Evolutionary conservation across 2,888 invertebrate species (phyloP).

Genomic region (Cremastobaeus sp.): DNA sequence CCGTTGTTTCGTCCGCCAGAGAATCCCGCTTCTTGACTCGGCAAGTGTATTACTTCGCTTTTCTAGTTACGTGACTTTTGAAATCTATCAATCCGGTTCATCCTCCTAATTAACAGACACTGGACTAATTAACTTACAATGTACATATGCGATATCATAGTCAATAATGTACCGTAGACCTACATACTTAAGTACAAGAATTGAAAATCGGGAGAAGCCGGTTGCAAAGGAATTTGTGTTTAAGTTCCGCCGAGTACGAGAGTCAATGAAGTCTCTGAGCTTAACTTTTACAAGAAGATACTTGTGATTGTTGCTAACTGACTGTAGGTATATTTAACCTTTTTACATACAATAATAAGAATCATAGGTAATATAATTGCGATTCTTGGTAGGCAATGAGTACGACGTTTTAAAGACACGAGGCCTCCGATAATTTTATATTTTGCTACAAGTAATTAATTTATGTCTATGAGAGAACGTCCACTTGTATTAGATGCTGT

Average conservation of each 20-base stretch:
- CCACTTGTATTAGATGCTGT: slow-evolving; percentile 43
- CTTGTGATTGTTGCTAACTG: slow-evolving; percentile 53
- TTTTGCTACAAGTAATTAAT: slow-evolving; percentile 56
- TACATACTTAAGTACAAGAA: slow-evolving; percentile 58
- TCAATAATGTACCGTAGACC: slow-evolving; percentile 46
- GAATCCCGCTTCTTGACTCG: too few relatives aligned
- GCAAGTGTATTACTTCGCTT: too few relatives aligned
- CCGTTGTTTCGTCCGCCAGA: too few relatives aligned
- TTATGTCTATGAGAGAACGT: slow-evolving; percentile 61
- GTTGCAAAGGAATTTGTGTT: slow-evolving; percentile 49
- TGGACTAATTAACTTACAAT: slow-evolving; percentile 43
- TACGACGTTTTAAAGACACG: slow-evolving; percentile 68
- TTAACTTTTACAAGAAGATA: slow-evolving; percentile 58
- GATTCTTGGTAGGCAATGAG: slow-evolving; percentile 73
- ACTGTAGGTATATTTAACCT: slow-evolving; percentile 62
- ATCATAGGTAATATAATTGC: slow-evolving; percentile 73
- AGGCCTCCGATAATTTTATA: slow-evolving; percentile 57
- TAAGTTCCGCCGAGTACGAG: slow-evolving; percentile 43
- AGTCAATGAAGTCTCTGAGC: slow-evolving; percentile 63
- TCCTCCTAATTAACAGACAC: slow-evolving; percentile 47
- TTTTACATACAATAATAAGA: slow-evolving; percentile 70
- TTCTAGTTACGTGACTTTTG: too few relatives aligned
- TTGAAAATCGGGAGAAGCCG: slow-evolving; percentile 28
- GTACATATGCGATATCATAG: slow-evolving; percentile 44
- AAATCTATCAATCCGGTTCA: too few relatives aligned